Conservation (phyloP, 2,888 invertebrate genomes). For the Bedellia somnulentella region DNA sequence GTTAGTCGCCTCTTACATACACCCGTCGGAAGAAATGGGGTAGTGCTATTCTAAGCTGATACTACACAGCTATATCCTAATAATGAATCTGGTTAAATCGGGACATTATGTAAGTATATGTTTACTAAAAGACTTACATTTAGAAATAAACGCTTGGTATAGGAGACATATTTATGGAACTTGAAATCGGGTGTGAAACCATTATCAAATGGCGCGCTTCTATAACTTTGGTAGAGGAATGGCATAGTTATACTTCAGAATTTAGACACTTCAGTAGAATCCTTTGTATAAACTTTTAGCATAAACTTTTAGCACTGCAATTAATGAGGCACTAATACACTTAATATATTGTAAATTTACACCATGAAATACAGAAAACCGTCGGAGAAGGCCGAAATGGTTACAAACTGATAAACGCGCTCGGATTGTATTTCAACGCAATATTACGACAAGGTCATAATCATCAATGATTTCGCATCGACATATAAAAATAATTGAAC, state of each 20-base stretch:
- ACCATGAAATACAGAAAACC: not conserved
- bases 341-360: not conserved
- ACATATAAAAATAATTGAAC: constrained; percentile 21
- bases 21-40: too few relatives aligned
- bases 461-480: too few relatives aligned
- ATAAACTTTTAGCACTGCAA: not conserved
- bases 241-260: constrained; percentile 24
- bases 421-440: not conserved
- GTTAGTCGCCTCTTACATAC: too few relatives aligned
- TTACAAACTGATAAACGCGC: not conserved
- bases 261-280: too few relatives aligned
- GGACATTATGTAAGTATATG: not conserved
- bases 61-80: too few relatives aligned
- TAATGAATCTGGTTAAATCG: not conserved
- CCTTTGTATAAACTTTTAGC: too few relatives aligned
- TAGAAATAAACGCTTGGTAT: constrained; percentile 18
- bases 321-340: not conserved
- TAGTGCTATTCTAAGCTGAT: too few relatives aligned
- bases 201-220: constrained; percentile 33
- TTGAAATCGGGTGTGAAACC: constrained; percentile 32
- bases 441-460: too few relatives aligned
- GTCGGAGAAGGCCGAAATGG: not conserved
- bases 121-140: constrained; percentile 18
- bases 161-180: constrained; percentile 24
- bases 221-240: constrained; percentile 42